These are phyloP conservation scores for Acanthochromis polyacanthus DNA, from an alignment of 2,113 vertebrate species.

Conservation along the genomic window DNA sequence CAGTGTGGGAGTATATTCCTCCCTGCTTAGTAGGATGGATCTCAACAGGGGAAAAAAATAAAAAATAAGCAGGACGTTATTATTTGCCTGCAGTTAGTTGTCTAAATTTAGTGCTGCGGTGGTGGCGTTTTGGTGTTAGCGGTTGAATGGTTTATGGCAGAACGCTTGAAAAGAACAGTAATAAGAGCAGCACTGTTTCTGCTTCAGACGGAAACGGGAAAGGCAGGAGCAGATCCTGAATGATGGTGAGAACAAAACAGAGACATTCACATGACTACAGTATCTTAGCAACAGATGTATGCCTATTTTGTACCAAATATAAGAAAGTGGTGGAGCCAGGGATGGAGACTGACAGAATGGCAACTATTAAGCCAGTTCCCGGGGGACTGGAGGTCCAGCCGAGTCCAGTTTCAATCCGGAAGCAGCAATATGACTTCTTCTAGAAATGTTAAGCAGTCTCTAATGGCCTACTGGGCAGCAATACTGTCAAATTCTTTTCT, in stretches of 20 bases:
- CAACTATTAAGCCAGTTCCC: slow-evolving; percentile 23
- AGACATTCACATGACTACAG: slow-evolving; percentile 53
- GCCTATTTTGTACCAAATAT: slow-evolving; percentile 56
- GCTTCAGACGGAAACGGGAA: slow-evolving; percentile 20
- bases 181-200: background rate
- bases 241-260: slow-evolving; percentile 52
- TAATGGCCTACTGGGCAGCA: slow-evolving; percentile 26
- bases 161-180: slow-evolving; percentile 1
- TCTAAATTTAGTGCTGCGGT: background rate
- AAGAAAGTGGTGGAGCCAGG: slow-evolving; percentile 45
- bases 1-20: slow-evolving; percentile 8
- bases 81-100: background rate
- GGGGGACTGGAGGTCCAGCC: slow-evolving; percentile 33
- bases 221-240: slow-evolving; percentile 39
- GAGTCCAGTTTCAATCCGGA: slow-evolving; percentile 27
- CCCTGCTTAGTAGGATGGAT: background rate
- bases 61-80: background rate
- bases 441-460: slow-evolving; percentile 27
- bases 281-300: slow-evolving; percentile 81
- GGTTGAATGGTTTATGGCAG: background rate
- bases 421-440: slow-evolving; percentile 2
- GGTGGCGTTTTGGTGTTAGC: background rate
- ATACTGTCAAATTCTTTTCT: background rate
- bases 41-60: background rate
- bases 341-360: slow-evolving; percentile 40